These are phyloP conservation scores for Delia radicum DNA, from an alignment of 1,140 invertebrate species.

Conservation along the genomic window DNA sequence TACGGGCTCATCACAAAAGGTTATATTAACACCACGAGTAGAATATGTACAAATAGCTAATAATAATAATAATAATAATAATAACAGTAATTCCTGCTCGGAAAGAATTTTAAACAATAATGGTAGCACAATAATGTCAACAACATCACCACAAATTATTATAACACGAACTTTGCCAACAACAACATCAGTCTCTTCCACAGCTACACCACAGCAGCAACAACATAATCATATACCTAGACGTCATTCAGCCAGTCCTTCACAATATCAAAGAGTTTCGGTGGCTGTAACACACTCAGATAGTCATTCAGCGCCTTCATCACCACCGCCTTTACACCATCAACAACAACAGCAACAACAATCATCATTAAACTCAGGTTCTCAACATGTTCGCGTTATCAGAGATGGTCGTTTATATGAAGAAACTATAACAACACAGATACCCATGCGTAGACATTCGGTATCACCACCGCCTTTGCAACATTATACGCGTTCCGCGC, in stretches of 20 bases:
- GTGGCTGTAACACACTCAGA: slow-evolving; percentile 22
- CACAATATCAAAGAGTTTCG: slow-evolving; percentile 31
- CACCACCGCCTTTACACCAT: slow-evolving; percentile 37
- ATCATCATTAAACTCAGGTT: slow-evolving; percentile 9
- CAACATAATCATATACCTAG: slow-evolving; percentile 34
- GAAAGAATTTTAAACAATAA: neutral
- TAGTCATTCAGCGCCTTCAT: slow-evolving; percentile 29
- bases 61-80: neutral
- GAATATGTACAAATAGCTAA: slow-evolving; percentile 42
- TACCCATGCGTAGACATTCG: slow-evolving; percentile 37
- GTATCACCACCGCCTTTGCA: slow-evolving; percentile 50
- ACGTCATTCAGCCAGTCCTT: slow-evolving; percentile 49
- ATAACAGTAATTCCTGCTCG: neutral
- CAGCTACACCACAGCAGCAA: neutral
- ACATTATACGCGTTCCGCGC: slow-evolving; percentile 46
- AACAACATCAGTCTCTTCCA: neutral
- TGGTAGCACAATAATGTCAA: slow-evolving; percentile 26
- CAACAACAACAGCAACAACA: slow-evolving; percentile 25
- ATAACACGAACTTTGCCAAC: slow-evolving; percentile 39
- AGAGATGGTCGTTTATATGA: slow-evolving; percentile 51
- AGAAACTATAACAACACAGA: slow-evolving; percentile 31
- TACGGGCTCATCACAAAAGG: slow-evolving; percentile 42
- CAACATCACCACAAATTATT: slow-evolving; percentile 42
- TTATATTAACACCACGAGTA: slow-evolving; percentile 49
- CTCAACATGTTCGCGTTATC: slow-evolving; percentile 49